These are phyloP conservation scores for Drosophila tristis DNA, from an alignment of 1,140 invertebrate species.

Conservation along the genomic window DNA sequence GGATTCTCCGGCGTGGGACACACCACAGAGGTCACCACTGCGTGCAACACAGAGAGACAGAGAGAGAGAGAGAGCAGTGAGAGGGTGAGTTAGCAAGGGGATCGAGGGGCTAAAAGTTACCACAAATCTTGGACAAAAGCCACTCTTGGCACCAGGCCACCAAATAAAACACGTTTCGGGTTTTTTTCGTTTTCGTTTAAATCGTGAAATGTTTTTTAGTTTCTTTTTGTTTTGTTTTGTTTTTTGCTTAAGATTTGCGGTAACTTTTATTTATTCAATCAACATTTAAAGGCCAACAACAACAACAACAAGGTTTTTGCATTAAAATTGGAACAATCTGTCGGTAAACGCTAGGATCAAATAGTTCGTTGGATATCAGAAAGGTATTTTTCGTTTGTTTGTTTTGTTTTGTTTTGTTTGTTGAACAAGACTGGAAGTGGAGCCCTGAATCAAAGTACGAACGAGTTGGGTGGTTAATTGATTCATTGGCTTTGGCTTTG, in stretches of 20 bases:
- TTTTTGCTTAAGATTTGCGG: constrained; percentile 79
- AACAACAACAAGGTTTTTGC: constrained; percentile 65
- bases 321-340: constrained; percentile 72
- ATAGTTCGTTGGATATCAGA: constrained; percentile 16
- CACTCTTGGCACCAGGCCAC: constrained; percentile 11
- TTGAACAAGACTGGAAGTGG: constrained; percentile 38
- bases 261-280: constrained; percentile 83
- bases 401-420: neutral
- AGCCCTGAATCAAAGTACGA: constrained; percentile 41
- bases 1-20: constrained; percentile 95
- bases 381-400: constrained; percentile 7
- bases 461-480: constrained; percentile 13
- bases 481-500: constrained; percentile 13
- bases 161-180: constrained; percentile 80
- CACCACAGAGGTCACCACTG: constrained; percentile 94
- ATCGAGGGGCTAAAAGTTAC: constrained; percentile 54
- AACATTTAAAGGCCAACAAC: constrained; percentile 77
- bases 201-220: constrained; percentile 5
- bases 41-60: constrained; percentile 2
- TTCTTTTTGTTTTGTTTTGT: constrained; percentile 11
- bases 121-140: constrained; percentile 71
- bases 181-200: constrained; percentile 39
- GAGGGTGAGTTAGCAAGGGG: constrained; percentile 15
- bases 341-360: constrained; percentile 51
- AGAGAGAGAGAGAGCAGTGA: constrained; percentile 5